Conservation (phyloP, 2,797 vertebrate species). For the Percopsis omiscomaycus region DNA sequence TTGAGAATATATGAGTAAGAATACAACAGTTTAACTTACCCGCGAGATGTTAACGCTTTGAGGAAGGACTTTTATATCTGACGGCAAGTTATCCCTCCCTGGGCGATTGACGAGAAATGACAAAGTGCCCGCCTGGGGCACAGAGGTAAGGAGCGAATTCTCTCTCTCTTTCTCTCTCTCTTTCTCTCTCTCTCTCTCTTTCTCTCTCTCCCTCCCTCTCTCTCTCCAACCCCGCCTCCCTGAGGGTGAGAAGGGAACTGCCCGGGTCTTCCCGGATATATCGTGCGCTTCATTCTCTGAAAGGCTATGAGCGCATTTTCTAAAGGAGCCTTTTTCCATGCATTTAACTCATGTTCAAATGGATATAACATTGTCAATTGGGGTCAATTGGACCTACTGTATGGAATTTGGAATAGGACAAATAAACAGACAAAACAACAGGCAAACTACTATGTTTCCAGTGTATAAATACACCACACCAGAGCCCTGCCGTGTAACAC, state of each 20-base stretch:
- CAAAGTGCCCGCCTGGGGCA: neutral
- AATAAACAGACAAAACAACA: too few relatives aligned
- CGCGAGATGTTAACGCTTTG: neutral
- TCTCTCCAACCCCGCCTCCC: neutral
- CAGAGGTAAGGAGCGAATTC: too few relatives aligned
- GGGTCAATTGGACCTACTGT: too few relatives aligned
- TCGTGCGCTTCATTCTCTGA: slow-evolving; percentile 51
- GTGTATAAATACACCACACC: too few relatives aligned
- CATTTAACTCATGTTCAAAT: too few relatives aligned
- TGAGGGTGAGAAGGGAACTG: neutral
- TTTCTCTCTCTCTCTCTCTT: neutral
- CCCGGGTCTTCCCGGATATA: slow-evolving; percentile 44
- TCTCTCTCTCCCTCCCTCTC: neutral
- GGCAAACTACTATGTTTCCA: too few relatives aligned
- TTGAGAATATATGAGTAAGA: neutral
- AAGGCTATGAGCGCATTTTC: slow-evolving; percentile 21
- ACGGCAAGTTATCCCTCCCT: slow-evolving; percentile 14
- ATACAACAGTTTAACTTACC: slow-evolving; percentile 36
- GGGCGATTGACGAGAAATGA: slow-evolving; percentile 21
- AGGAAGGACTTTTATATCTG: slow-evolving; percentile 1
- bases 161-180: neutral
- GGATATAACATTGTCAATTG: too few relatives aligned
- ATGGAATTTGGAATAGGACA: too few relatives aligned
- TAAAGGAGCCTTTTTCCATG: neutral
- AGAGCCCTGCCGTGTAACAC: too few relatives aligned